Base-by-base conservation (phyloP, 2,113 vertebrate species). In the Ploceus nigricollis region DNA sequence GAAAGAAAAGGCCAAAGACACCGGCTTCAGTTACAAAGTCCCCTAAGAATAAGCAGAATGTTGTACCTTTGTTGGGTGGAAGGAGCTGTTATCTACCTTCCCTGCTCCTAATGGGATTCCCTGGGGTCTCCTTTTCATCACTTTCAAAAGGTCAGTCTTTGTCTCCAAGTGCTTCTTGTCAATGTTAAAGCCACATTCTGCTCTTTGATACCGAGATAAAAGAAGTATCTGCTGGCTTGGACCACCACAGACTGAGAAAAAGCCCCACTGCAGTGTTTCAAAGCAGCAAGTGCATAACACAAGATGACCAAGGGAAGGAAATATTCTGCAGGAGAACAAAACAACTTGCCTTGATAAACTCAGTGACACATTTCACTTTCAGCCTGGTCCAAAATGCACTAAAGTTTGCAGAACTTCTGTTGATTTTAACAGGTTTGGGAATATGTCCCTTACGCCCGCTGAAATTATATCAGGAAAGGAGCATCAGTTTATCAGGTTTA, bases 91-190 rank as follows among this genome's bases (percentile, higher is more conserved):
- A 66, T 33, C 40, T 17, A 33, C 60, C 53, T 85, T 92, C 71
- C 42, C 78, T 40, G 47, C 73, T 87, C 71, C 83, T 93, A 95
- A 94, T 78, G 84, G 85, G 80, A 96, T 73, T 86, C 83, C 86
- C 80, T 39, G 80, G 85, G 54, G 64, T 44, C 65, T 93, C 83
- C 90, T 95, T 96, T 87, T 76, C 28, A 80, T 71, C 51, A 13
- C 4, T 82, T 96, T 96, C 87, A 89, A 95, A 96, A 96, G 89
- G 80, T 90, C 90, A 93, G 78, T 13, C 35, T 11, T 87, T 82
- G 58, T 82, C 73, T 96, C 70, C 51, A 65, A 76, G 69, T 18
- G 65, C 53, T 89, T 79, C 90, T 87, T 89, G 64, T 79, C 83
- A 57, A 54, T 2, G 69, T 72, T 91, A 89, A 84, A 91, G 73